phyloP scores from a whole-genome alignment of 2,888 invertebrate genomes.

The Caenorhabditis afra region DNA sequence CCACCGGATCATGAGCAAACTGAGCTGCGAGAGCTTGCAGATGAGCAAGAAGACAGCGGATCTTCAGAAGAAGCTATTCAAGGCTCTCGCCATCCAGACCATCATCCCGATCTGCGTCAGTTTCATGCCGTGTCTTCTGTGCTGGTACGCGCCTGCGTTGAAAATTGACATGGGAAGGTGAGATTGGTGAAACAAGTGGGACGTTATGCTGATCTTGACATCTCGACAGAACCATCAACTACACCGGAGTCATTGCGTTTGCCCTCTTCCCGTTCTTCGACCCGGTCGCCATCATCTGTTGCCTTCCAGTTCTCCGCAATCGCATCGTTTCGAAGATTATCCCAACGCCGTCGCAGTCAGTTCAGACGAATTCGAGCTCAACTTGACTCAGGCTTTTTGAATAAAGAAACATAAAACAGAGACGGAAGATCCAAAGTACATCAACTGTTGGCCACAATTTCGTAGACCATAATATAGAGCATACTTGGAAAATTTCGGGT shows the following conservation, averaged over 20 bases:
- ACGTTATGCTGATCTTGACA: too few relatives aligned
- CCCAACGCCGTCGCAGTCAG: too few relatives aligned
- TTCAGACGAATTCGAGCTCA: too few relatives aligned
- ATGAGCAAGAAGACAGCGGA: constrained; percentile 1
- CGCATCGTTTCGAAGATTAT: background rate
- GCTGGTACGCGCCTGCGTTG: background rate
- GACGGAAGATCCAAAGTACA: too few relatives aligned
- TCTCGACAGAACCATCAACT: background rate
- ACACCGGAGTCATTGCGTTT: background rate
- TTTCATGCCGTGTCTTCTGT: constrained; percentile 15
- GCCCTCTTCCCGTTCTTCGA: constrained; percentile 3
- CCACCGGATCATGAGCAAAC: background rate
- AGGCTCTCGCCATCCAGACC: constrained; percentile 13
- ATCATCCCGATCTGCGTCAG: constrained; percentile 19
- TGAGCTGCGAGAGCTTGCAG: background rate
- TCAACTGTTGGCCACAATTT: too few relatives aligned
- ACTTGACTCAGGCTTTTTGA: too few relatives aligned
- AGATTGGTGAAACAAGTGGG: background rate
- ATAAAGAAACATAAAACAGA: background rate
- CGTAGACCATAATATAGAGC: too few relatives aligned
- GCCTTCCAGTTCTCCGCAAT: background rate
- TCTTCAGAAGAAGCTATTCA: constrained; percentile 6
- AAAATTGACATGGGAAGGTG: background rate
- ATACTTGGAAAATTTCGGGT: too few relatives aligned
- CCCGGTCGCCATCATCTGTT: background rate